A percentile compares a stretch with the other conserved stretches of the same genome.
Evolutionary conservation across 2,113 vertebrate genomes (phyloP).

Genomic region (Calyptommatus sinebrachiatus): DNA sequence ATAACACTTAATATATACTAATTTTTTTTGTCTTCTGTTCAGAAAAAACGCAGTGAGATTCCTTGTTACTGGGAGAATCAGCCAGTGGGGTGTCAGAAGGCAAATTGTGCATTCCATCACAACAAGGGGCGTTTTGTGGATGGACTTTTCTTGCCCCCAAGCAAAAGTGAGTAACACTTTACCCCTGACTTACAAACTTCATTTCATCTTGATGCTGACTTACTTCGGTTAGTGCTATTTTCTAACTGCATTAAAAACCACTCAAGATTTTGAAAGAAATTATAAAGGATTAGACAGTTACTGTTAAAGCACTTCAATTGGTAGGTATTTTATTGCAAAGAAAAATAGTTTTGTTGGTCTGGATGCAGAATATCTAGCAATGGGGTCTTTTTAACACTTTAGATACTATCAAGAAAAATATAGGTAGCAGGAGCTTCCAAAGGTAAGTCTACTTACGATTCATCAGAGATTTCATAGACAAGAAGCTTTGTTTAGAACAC

Average conservation of each 20-base stretch:
- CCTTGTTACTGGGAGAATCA: constrained; percentile 97
- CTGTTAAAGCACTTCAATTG: background rate
- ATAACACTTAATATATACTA: background rate
- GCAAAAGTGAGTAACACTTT: constrained; percentile 76
- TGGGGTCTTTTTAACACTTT: no score
- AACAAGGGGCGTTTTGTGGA: constrained; percentile 83
- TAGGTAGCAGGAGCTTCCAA: no score
- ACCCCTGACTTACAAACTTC: background rate
- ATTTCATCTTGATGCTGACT: background rate
- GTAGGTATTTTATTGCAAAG: no score
- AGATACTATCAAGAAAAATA: no score
- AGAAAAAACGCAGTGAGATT: constrained; percentile 94
- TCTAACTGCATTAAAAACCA: background rate
- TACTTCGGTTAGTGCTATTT: background rate
- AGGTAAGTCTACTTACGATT: no score
- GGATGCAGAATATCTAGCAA: no score
- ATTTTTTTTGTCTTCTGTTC: constrained; percentile 21
- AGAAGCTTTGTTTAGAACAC: no score
- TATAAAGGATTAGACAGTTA: background rate
- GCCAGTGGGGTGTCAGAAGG: constrained; percentile 88
- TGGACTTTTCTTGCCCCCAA: constrained; percentile 82
- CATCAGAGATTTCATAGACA: no score
- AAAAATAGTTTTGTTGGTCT: no score
- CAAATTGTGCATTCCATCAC: constrained; percentile 93
- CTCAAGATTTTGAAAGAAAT: background rate